phyloP scores from a whole-genome alignment of 2,888 invertebrate genomes.

The Caenorhabditis angaria region DNA sequence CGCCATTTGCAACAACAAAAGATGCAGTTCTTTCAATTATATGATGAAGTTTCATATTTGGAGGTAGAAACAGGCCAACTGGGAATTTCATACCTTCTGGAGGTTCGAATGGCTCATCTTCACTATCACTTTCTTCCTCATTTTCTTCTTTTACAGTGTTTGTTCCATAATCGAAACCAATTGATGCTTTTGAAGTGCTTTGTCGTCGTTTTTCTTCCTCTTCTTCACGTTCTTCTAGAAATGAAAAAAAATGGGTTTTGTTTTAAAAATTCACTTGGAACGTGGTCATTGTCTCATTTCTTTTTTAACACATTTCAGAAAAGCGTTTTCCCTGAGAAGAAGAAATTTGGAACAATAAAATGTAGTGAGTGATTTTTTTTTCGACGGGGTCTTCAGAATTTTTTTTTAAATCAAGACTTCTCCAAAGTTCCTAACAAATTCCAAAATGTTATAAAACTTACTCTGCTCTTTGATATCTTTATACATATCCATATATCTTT shows the following conservation, averaged over 20 bases:
- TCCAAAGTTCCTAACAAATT: too few relatives aligned
- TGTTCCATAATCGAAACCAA: constrained; percentile 36
- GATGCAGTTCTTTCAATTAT: constrained; percentile 88
- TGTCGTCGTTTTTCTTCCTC: constrained; percentile 8
- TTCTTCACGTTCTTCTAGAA: constrained; percentile 39
- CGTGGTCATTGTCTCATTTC: too few relatives aligned
- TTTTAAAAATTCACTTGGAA: too few relatives aligned
- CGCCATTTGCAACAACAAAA: constrained; percentile 78
- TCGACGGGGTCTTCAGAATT: too few relatives aligned
- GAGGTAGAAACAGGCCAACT: constrained; percentile 76
- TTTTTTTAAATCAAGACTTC: too few relatives aligned
- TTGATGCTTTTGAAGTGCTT: constrained; percentile 5
- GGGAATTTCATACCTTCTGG: constrained; percentile 83
- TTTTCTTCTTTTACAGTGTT: constrained; percentile 10
- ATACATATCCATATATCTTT: constrained; percentile 88
- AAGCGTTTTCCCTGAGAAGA: too few relatives aligned
- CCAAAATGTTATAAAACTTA: constrained; percentile 8
- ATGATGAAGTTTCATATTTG: constrained; percentile 72
- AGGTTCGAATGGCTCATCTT: constrained; percentile 80
- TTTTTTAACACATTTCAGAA: too few relatives aligned
- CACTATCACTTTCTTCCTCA: constrained; percentile 36
- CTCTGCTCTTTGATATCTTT: constrained; percentile 82
- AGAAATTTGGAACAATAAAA: too few relatives aligned
- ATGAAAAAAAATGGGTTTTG: background rate
- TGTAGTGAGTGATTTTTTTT: too few relatives aligned